Evolutionary conservation across 2,113 vertebrate species (phyloP), one percentile per base, ranked within the genome.

Genomic region (Ameiurus melas): DNA sequence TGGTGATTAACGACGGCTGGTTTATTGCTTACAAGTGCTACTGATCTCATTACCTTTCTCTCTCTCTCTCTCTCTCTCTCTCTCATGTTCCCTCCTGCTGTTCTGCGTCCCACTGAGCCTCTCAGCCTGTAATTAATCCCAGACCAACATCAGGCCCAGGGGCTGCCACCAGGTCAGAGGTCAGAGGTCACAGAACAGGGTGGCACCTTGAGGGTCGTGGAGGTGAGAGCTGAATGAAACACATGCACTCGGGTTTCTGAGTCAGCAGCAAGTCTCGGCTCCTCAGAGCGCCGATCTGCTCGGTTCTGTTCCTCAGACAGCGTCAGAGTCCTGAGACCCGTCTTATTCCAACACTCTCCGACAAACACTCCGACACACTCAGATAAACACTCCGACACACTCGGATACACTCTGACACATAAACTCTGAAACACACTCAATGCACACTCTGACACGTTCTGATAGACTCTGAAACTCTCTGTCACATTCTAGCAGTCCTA

Each of bases 81-180:
- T 33, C 19, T 64, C 83, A 70, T 70, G 43, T 33, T 84, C 77
- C 62, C 78, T 71, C 84, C 84, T 80, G 51, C n/a, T 80, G 70
- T 57, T 64, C 58, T 25, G 27, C 3, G 39, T 88, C 70, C 60
- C 4, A 10, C 79, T 78, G 85, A 55, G 85, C 66, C 60, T 86
- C 47, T 64, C 47, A 86, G 87, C 58, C 84, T 84, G 80, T 88
- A 88, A 90, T 90, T 90, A 66, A 90, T 86, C 83, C 84, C 89
- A 90, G 87, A 71, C 84, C 75, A 39, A 27, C 73, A 70, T 84
- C 89, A 78, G 79, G 85, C 79, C 81, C 43, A 82, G 68, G 19
- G 36, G 85, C 86, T 87, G 64, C 66, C 57, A 57, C 86, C 27
- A 68, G 89, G 80, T 90, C 84, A 86, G 79, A 84, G 83, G 83